A percentile compares a stretch with the other conserved stretches of the same genome.
Conservation (phyloP, 2,888 invertebrate species). For the Diadegma fenestrale region DNA sequence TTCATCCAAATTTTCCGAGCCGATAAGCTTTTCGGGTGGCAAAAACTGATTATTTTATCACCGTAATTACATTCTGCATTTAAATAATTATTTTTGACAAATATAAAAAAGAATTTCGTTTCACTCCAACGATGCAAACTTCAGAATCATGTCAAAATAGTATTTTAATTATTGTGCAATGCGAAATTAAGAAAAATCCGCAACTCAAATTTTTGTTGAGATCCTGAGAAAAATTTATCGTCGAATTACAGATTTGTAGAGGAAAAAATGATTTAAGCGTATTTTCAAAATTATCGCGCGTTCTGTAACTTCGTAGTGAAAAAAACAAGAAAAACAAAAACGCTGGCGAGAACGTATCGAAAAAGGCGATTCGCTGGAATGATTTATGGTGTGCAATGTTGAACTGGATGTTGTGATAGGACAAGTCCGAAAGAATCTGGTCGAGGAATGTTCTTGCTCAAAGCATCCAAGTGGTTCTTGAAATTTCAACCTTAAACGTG, state of each 20-base stretch:
- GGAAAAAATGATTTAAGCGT: not conserved
- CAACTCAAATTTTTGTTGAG: too few relatives aligned
- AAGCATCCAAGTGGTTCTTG: constrained; percentile 71
- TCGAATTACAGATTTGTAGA: not conserved
- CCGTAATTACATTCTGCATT: too few relatives aligned
- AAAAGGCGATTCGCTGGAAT: constrained; percentile 34
- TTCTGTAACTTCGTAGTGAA: not conserved
- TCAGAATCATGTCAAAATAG: too few relatives aligned
- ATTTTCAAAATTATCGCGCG: not conserved
- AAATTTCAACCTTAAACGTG: constrained; percentile 77
- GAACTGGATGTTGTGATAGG: constrained; percentile 40
- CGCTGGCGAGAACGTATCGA: not conserved
- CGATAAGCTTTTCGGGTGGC: too few relatives aligned
- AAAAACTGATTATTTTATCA: too few relatives aligned
- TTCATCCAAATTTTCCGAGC: too few relatives aligned
- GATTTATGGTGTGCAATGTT: constrained; percentile 31
- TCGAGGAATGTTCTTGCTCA: constrained; percentile 75
- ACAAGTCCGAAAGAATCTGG: constrained; percentile 69
- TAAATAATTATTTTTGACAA: too few relatives aligned
- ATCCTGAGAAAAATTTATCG: not conserved
- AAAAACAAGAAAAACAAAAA: not conserved
- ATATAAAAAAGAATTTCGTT: too few relatives aligned
- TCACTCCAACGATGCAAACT: too few relatives aligned
- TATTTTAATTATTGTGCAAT: not conserved
- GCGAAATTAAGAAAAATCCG: too few relatives aligned